A percentile compares a stretch with the other conserved stretches of the same genome.
phyloP scores from a whole-genome alignment of 2,113 vertebrate genomes.

The Lagopus muta region DNA sequence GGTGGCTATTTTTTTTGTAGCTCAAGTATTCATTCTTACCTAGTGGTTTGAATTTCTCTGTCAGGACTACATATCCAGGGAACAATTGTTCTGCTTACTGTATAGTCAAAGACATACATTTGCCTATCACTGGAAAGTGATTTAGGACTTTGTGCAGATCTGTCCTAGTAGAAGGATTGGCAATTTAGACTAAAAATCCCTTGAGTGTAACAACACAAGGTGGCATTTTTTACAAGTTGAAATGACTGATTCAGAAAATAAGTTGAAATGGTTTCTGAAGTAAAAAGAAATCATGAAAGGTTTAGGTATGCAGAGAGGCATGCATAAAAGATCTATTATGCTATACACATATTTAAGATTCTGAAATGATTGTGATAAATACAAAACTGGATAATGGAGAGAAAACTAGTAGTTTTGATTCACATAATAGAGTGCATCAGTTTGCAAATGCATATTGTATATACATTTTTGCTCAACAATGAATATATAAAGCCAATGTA shows the following conservation, averaged over 20 bases:
- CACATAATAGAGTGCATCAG: neutral
- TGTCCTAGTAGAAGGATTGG: neutral
- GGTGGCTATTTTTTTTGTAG: neutral
- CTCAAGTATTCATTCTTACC: neutral
- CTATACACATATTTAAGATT: neutral
- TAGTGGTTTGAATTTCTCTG: neutral
- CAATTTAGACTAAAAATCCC: neutral
- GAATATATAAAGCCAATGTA: neutral
- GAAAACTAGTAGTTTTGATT: neutral
- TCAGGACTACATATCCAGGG: neutral
- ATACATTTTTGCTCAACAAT: neutral
- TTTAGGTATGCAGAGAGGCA: neutral
- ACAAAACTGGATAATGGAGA: neutral
- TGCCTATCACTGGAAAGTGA: neutral
- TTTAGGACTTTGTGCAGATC: neutral
- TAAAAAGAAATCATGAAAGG: neutral
- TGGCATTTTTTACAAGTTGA: neutral
- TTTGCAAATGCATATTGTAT: neutral
- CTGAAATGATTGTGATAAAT: neutral
- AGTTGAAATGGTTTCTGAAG: neutral
- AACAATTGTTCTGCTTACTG: neutral
- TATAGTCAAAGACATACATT: neutral
- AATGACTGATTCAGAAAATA: neutral
- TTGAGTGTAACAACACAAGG: neutral
- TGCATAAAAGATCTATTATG: neutral